Evolutionary conservation across 2,888 invertebrate genomes (phyloP).

Genomic region (Malthinus flaveolus): DNA sequence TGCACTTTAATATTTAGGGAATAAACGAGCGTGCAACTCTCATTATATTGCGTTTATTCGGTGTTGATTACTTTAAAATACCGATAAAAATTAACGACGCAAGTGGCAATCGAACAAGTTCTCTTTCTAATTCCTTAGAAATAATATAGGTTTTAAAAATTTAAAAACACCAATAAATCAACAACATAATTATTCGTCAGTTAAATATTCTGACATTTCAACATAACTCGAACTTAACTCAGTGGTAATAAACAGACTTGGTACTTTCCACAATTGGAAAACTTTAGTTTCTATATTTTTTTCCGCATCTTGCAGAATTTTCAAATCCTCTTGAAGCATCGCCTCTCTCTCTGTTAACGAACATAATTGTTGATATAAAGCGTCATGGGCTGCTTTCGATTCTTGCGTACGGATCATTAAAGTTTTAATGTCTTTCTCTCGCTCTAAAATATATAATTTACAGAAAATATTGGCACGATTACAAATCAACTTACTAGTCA

Average conservation of each 20-base stretch:
- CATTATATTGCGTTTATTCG: no score
- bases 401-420: conserved; percentile 47
- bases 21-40: no score
- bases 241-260: conserved; percentile 50
- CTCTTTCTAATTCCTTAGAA: no score
- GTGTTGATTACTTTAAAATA: no score
- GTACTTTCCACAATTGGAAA: conserved; percentile 51
- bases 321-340: conserved; percentile 46
- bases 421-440: conserved; percentile 51
- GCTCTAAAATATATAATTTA: conserved; percentile 39
- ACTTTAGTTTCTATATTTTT: conserved; percentile 46
- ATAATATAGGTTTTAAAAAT: no score
- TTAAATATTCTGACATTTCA: conserved; percentile 20
- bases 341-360: conserved; percentile 47
- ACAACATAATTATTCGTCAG: conserved; percentile 8
- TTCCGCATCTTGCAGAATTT: conserved; percentile 45
- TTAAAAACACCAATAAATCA: no score
- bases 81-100: no score
- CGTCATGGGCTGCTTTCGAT: conserved; percentile 43
- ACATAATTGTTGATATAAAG: conserved; percentile 46
- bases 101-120: neutral
- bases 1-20: no score
- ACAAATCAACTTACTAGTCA: conserved; percentile 45
- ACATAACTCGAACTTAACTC: conserved; percentile 22
- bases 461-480: neutral